Evolutionary conservation across 2,888 invertebrate species (phyloP).

Genomic region (Leptarthrus brevirostris): DNA sequence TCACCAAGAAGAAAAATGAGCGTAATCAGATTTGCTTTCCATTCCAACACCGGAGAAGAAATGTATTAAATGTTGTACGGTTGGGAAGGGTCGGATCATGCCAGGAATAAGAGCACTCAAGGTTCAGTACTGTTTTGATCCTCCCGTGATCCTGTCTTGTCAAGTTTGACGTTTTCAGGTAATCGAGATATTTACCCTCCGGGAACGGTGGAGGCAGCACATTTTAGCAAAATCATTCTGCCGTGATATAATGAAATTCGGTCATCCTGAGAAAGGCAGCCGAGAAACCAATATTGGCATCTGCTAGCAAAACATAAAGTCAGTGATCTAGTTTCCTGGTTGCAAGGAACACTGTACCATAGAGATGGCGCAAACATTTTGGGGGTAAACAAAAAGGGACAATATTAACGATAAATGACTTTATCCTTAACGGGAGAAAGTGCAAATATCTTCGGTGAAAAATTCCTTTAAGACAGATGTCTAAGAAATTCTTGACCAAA

Average conservation of each 20-base stretch:
- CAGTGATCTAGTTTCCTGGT: conserved; percentile 29
- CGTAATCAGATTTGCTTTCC: conserved; percentile 49
- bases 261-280: neutral
- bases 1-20: conserved; percentile 18
- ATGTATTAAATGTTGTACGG: neutral
- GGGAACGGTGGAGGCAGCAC: conserved; percentile 1
- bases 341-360: neutral
- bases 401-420: too few species aligned
- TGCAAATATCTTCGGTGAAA: too few species aligned
- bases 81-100: neutral
- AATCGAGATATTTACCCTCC: neutral
- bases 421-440: too few species aligned
- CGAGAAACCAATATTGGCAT: neutral
- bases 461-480: too few species aligned
- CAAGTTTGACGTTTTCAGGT: conserved; percentile 34
- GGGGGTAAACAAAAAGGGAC: too few species aligned
- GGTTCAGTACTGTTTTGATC: conserved; percentile 43
- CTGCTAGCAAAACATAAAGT: too few species aligned
- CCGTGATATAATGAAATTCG: neutral
- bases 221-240: conserved; percentile 29
- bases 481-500: neutral
- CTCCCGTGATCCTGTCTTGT: conserved; percentile 45
- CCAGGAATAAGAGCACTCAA: neutral
- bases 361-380: too few species aligned
- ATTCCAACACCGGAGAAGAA: conserved; percentile 44